Evolutionary conservation across 2,113 vertebrate species (phyloP).

Genomic region (Isichthys henryi): DNA sequence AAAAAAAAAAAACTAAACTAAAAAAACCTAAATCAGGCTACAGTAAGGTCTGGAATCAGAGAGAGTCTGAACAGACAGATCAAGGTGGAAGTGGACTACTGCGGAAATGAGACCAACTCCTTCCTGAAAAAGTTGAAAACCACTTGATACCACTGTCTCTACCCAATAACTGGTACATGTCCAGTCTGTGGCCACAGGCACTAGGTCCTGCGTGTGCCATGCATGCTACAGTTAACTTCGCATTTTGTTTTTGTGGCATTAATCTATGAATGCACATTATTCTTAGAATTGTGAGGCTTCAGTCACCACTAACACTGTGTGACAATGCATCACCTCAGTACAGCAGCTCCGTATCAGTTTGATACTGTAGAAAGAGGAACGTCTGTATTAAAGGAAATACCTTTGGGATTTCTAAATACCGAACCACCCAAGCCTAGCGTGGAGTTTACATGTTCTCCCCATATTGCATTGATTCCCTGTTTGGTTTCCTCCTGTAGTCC

Average conservation of each 20-base stretch:
- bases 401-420: background rate
- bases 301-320: background rate
- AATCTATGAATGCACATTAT: background rate
- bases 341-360: background rate
- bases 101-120: background rate
- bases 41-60: background rate
- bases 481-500: background rate
- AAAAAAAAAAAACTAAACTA: no score
- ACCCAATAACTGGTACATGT: background rate
- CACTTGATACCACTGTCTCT: background rate
- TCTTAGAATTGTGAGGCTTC: background rate
- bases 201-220: background rate
- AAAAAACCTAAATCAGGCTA: background rate
- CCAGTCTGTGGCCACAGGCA: background rate
- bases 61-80: background rate
- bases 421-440: background rate
- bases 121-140: background rate
- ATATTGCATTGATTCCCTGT: background rate
- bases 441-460: background rate
- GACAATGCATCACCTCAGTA: background rate
- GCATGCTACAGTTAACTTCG: background rate
- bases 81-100: background rate
- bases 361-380: background rate
- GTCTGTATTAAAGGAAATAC: background rate
- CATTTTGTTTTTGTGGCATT: background rate